These are phyloP conservation scores for rabbit (Oryctolagus cuniculus) DNA, from an alignment of 2,113 vertebrate genomes.

Conservation along the genomic window DNA sequence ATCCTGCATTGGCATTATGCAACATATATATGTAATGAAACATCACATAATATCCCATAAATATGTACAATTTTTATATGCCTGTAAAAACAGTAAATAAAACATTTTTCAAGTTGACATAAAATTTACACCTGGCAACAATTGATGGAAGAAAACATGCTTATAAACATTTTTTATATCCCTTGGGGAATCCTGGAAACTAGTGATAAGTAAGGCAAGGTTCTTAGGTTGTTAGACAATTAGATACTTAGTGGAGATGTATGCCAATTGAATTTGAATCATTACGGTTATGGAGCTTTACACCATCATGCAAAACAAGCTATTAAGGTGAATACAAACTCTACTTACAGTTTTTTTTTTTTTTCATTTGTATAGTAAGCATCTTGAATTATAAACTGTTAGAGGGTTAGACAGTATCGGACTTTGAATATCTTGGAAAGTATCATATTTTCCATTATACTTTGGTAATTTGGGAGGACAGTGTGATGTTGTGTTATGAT, in stretches of 20 bases:
- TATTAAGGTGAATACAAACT: not conserved
- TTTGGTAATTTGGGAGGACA: not conserved
- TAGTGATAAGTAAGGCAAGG: not conserved
- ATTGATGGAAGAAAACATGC: not conserved
- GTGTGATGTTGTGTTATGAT: not conserved
- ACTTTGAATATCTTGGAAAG: not conserved
- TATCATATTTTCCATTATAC: not conserved
- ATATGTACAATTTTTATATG: too few relatives aligned
- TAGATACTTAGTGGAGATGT: not conserved
- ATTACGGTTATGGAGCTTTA: slow-evolving; percentile 24
- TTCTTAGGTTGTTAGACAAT: not conserved
- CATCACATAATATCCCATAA: too few relatives aligned
- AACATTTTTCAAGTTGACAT: not conserved
- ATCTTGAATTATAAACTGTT: not conserved
- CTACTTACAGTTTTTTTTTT: not conserved
- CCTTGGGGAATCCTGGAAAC: not conserved
- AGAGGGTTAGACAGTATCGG: not conserved
- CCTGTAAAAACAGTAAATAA: too few relatives aligned
- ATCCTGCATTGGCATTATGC: too few relatives aligned
- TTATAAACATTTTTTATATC: not conserved
- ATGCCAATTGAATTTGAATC: slow-evolving; percentile 9
- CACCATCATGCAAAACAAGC: not conserved
- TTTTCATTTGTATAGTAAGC: not conserved
- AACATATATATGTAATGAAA: too few relatives aligned
- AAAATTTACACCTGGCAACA: not conserved